A percentile compares a stretch with the other conserved stretches of the same genome.
Evolutionary conservation across 2,888 invertebrate genomes (phyloP).

Genomic region (Tetragnatha montana): DNA sequence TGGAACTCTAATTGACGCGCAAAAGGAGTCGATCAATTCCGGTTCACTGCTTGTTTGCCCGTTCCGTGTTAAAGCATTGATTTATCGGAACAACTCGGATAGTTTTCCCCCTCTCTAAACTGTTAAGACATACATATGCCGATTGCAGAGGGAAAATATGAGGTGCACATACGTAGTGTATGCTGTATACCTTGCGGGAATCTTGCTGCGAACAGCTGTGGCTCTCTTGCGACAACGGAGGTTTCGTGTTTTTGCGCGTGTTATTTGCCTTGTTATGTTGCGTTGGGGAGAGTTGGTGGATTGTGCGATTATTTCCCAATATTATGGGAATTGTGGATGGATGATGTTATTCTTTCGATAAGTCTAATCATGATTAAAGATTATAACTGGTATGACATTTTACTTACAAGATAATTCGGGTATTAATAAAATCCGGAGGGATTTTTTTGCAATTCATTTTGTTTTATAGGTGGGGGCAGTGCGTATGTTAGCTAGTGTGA

Average conservation of each 20-base stretch:
- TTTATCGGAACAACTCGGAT: conserved; percentile 6
- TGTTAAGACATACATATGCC: neutral
- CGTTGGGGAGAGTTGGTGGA: neutral
- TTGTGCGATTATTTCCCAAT: too few relatives aligned
- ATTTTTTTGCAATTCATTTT: too few relatives aligned
- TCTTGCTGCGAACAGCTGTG: neutral
- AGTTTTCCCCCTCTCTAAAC: neutral
- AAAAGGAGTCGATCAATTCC: neutral
- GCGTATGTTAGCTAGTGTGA: too few relatives aligned
- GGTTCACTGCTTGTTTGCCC: neutral
- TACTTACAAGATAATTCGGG: too few relatives aligned
- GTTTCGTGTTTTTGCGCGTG: neutral
- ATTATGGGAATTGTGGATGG: too few relatives aligned
- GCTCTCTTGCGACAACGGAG: neutral
- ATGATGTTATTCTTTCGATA: too few relatives aligned
- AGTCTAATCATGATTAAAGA: too few relatives aligned
- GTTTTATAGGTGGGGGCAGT: too few relatives aligned
- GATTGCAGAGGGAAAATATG: neutral
- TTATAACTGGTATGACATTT: too few relatives aligned
- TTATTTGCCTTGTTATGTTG: neutral
- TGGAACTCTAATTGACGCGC: neutral
- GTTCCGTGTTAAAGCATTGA: conserved; percentile 12
- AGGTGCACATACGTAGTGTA: neutral
- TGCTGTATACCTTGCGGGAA: neutral
- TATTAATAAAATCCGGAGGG: too few relatives aligned